phyloP scores from a whole-genome alignment of 2,113 vertebrate species.

The Hydropotes inermis region DNA sequence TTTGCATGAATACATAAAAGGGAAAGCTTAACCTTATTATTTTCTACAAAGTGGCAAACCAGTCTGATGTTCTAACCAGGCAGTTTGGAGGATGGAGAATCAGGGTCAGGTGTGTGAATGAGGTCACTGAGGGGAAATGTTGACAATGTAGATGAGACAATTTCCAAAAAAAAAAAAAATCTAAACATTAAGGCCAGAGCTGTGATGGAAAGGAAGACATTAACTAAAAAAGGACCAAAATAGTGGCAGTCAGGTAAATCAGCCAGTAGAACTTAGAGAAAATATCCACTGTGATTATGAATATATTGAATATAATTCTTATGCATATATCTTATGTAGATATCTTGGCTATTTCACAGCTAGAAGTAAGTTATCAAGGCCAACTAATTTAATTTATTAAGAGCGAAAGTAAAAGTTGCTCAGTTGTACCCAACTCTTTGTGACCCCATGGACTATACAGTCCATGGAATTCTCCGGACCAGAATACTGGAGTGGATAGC shows the following conservation, averaged over 20 bases:
- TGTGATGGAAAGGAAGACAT: background rate
- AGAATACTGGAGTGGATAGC: background rate
- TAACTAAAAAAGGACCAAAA: background rate
- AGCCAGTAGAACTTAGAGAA: background rate
- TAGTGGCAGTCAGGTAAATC: background rate
- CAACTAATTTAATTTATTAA: background rate
- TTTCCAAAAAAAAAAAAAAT: background rate
- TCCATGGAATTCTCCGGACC: background rate
- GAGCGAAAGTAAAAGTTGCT: background rate
- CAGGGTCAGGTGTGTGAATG: background rate
- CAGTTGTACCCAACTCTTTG: background rate
- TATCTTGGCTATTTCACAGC: background rate
- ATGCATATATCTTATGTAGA: background rate
- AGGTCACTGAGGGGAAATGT: background rate
- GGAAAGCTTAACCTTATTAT: conserved; percentile 33
- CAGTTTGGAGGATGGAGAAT: background rate
- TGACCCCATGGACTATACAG: background rate
- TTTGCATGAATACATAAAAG: conserved; percentile 53
- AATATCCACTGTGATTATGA: background rate
- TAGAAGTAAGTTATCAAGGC: background rate
- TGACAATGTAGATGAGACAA: background rate
- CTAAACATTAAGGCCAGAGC: background rate
- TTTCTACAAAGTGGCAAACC: background rate
- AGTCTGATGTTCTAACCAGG: background rate
- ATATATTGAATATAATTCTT: background rate